Percentiles rank a stretch among this genome's conserved stretches.
These are phyloP conservation scores for Indicator maculatus DNA, from an alignment of 2,113 vertebrate species.

Conservation along the genomic window DNA sequence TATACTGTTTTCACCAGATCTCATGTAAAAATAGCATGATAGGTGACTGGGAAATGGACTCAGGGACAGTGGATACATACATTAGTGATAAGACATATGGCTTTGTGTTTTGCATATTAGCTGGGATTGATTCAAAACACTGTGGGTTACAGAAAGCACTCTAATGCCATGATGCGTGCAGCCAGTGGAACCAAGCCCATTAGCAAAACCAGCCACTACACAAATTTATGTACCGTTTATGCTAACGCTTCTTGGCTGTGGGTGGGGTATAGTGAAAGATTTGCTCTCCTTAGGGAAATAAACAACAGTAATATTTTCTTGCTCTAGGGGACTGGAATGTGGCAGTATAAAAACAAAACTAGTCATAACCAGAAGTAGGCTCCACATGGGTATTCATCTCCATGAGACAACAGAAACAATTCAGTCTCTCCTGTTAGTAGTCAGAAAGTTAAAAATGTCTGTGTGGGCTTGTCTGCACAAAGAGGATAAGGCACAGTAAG, in stretches of 20 bases:
- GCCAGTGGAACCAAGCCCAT: conserved; percentile 55
- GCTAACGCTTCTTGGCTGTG: conserved; percentile 17
- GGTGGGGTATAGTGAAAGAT: conserved; percentile 14
- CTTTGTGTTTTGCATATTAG: conserved; percentile 29
- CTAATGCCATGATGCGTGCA: conserved; percentile 56
- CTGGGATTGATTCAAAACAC: conserved; percentile 41
- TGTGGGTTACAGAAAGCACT: conserved; percentile 32
- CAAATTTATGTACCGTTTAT: conserved; percentile 58
- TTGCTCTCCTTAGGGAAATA: conserved; percentile 45
- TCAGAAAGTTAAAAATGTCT: neutral
- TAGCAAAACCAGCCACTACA: conserved; percentile 51
- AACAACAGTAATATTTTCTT: conserved; percentile 40
- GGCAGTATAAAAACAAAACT: neutral
- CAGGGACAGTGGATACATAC: neutral
- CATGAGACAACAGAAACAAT: neutral
- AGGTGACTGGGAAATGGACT: conserved; percentile 13
- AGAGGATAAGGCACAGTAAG: neutral
- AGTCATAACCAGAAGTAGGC: neutral
- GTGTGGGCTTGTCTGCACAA: neutral
- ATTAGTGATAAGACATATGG: conserved; percentile 28
- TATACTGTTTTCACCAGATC: neutral
- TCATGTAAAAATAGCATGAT: neutral
- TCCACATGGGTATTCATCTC: neutral
- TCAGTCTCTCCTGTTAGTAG: neutral
- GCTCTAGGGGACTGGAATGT: conserved; percentile 4